Evolutionary conservation across 2,113 vertebrate genomes (phyloP).

Genomic region (Tachysurus vachellii): DNA sequence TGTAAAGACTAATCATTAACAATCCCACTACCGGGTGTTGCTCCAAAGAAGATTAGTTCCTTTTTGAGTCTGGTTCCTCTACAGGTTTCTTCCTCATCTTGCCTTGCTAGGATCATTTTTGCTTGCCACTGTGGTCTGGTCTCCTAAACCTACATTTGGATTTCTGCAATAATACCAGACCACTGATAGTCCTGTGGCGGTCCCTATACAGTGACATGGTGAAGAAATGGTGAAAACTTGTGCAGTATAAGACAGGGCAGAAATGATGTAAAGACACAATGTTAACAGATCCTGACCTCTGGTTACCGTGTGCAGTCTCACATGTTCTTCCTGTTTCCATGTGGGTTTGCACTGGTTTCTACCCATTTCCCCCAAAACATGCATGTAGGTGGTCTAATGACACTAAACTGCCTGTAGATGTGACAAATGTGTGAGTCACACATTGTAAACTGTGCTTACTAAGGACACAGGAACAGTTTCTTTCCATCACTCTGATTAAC

Average conservation of each 20-base stretch:
- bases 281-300: too few relatives aligned
- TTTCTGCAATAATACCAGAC: not conserved
- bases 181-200: not conserved
- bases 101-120: not conserved
- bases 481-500: too few relatives aligned
- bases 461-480: too few relatives aligned
- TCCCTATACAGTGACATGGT: not conserved
- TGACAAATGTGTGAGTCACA: not conserved
- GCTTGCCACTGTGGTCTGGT: too few relatives aligned
- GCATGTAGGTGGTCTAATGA: not conserved
- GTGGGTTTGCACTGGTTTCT: not conserved
- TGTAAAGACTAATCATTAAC: not conserved
- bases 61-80: not conserved
- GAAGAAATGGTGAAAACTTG: not conserved
- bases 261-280: not conserved
- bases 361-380: not conserved
- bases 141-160: not conserved
- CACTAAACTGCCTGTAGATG: not conserved
- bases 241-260: not conserved
- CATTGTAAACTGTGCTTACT: too few relatives aligned
- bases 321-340: not conserved
- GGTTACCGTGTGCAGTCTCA: not conserved
- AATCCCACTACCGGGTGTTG: too few relatives aligned
- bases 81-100: not conserved
- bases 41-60: not conserved